Evolutionary conservation across 1,140 invertebrate species (phyloP), one percentile per base, ranked within the genome.

Genomic region (Heliconius congener): DNA sequence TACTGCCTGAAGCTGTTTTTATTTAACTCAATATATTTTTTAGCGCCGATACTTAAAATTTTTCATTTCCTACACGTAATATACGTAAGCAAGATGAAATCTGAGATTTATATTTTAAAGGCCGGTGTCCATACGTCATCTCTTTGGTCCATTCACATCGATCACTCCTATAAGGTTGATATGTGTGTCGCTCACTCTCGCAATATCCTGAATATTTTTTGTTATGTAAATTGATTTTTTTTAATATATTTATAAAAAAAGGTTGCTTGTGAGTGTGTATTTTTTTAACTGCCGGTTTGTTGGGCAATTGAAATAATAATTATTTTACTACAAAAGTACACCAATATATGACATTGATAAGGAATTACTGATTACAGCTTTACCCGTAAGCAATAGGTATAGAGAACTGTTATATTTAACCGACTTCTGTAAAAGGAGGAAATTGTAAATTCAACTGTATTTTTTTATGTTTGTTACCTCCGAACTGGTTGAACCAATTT

Each of bases 131-230:
- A 13, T 60, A 75, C 73, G 55, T 75, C 74, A 75, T 18, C 60
- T 18, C 23, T 71, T 66, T 74, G 46, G 77, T 66, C 55, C 77
- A 74, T 74, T 79, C 73, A 79, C 57, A 70, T 73, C 39, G 46
- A 60, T 75, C 66, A 57, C 39, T 42, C 74, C 60, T 66, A 19
- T 74, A 55, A 55, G 13, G 50, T 74, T 6, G 27, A 74, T 23
- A 46, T 34, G 30, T 55, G 27, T 66, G 60, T 66, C 60, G 27
- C 42, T 16, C 13, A 50, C 23, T 27, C 30, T 50, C 34, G 39
- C 72, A 73, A 50, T 66, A 66, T 30, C 60, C 60, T 30, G 60
- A 23, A 57, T 57, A 66, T 30, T 66, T 66, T 66, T 66, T 66
- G n/a, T 23, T 60, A 60, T 23, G 11, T 60, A 60, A 52, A 52